Evolutionary conservation across 2,888 invertebrate genomes (phyloP).

Genomic region (Eueremaeus valkanovi): DNA sequence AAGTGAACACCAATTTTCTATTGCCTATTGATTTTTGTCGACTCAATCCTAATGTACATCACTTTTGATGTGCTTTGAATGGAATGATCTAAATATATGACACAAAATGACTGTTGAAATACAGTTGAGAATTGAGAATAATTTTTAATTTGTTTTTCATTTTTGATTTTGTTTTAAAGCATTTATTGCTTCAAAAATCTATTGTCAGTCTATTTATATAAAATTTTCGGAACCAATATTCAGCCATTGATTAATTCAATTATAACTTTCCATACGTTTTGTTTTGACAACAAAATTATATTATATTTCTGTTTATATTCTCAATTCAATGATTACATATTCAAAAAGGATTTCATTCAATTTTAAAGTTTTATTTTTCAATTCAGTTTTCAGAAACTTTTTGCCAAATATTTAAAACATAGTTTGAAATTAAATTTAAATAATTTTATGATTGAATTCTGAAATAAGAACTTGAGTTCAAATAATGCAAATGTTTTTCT

Average conservation of each 20-base stretch:
- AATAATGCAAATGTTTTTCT: background rate
- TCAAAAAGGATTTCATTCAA: background rate
- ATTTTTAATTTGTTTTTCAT: slow-evolving; percentile 7
- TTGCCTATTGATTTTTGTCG: background rate
- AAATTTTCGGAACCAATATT: no score
- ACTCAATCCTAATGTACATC: slow-evolving; percentile 6
- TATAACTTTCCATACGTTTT: background rate
- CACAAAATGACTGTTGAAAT: slow-evolving; percentile 18
- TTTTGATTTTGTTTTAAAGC: background rate
- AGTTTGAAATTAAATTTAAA: no score
- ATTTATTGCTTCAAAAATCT: slow-evolving; percentile 1
- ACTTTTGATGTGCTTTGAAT: slow-evolving; percentile 13
- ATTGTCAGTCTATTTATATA: background rate
- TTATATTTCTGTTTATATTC: slow-evolving; percentile 3
- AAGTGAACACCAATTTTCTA: background rate
- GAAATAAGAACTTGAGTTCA: background rate
- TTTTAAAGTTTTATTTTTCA: background rate
- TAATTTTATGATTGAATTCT: no score
- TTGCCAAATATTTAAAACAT: no score
- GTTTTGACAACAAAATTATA: background rate
- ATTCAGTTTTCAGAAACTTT: background rate
- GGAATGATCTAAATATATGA: background rate
- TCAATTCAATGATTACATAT: slow-evolving; percentile 9
- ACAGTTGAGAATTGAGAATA: slow-evolving; percentile 8
- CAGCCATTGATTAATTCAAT: background rate